Evolutionary conservation across 2,888 invertebrate species (phyloP).

Genomic region (Agrochola lota): DNA sequence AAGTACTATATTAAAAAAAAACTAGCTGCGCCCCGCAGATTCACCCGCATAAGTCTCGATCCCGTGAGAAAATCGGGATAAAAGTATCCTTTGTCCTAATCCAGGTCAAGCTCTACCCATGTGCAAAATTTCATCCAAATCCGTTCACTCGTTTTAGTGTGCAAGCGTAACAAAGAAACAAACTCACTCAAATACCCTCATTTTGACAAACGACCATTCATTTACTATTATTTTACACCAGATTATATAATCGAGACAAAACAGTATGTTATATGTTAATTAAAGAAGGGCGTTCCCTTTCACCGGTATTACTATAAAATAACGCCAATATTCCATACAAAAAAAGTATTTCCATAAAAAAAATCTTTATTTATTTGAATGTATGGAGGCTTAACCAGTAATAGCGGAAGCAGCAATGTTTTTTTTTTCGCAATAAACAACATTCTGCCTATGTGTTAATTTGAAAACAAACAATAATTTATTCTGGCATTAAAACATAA

Average conservation of each 20-base stretch:
- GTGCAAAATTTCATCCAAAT: no score
- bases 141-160: no score
- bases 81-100: no score
- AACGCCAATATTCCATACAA: not conserved
- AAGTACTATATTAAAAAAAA: not conserved
- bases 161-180: no score
- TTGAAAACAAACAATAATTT: not conserved
- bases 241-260: slow-evolving; percentile 1
- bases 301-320: not conserved
- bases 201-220: not conserved
- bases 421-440: not conserved
- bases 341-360: not conserved
- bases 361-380: not conserved
- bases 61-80: no score
- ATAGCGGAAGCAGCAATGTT: no score
- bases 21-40: no score
- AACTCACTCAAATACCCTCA: not conserved
- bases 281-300: not conserved
- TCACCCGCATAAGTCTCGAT: no score
- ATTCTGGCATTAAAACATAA: slow-evolving; percentile 2
- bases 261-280: not conserved
- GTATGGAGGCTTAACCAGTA: not conserved
- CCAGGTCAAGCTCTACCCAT: no score
- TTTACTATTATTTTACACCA: no score
- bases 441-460: no score